Evolutionary conservation across 64 coral and sea anemone genomes (phyloP).

Genomic region (Platygyra sinensis): DNA sequence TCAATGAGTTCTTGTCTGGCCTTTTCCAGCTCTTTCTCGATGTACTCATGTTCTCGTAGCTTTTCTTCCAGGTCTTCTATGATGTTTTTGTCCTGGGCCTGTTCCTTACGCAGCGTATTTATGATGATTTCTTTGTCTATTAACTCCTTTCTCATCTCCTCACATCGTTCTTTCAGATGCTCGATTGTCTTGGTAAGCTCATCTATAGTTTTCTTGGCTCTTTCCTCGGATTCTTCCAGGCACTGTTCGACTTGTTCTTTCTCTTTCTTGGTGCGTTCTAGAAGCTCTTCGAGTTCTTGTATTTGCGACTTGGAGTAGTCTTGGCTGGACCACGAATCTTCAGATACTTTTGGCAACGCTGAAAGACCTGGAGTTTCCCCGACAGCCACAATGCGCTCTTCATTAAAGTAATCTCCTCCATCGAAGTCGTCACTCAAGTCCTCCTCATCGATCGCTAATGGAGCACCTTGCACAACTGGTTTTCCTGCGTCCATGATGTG

Average conservation of each 20-base stretch:
- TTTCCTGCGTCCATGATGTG: not conserved
- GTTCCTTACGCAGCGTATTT: constrained; percentile 8
- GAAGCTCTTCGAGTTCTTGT: constrained; percentile 52
- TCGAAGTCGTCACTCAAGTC: constrained; percentile 54
- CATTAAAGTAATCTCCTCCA: not conserved
- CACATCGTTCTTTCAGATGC: constrained; percentile 17
- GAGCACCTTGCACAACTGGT: constrained; percentile 7
- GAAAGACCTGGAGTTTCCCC: constrained; percentile 9
- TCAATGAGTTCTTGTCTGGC: constrained; percentile 9
- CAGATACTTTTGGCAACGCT: constrained; percentile 7
- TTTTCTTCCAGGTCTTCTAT: constrained; percentile 28
- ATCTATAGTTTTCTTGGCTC: constrained; percentile 45
- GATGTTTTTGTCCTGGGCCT: constrained; percentile 4
- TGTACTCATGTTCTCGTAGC: constrained; percentile 12
- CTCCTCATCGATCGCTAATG: constrained; percentile 4
- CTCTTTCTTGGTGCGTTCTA: constrained; percentile 8
- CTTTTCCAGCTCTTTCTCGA: constrained; percentile 19
- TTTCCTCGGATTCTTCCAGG: constrained; percentile 26
- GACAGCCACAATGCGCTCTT: constrained; percentile 41
- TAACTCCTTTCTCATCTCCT: constrained; percentile 39
- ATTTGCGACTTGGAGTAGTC: constrained; percentile 40
- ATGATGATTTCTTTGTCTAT: constrained; percentile 45
- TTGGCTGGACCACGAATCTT: constrained; percentile 13
- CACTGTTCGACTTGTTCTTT: constrained; percentile 35
- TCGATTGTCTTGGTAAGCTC: constrained; percentile 47